phyloP scores from a whole-genome alignment of 2,113 vertebrate genomes.

The Saguinus imperator region DNA sequence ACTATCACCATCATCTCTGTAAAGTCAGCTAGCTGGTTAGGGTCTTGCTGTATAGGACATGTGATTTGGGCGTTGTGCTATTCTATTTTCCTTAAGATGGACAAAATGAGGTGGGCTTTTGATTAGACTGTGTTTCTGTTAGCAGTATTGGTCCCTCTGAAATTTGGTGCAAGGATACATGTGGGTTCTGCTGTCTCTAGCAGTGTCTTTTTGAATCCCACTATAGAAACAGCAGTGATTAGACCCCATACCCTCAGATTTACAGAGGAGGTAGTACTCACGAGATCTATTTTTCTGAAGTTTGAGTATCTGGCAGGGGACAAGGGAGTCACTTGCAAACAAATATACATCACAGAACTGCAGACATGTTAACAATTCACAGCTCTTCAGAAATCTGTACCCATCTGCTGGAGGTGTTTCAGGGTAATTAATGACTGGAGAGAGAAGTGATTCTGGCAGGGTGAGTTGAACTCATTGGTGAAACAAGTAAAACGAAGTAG shows the following conservation, averaged over 20 bases:
- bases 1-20: neutral
- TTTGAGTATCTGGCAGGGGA: conserved; percentile 11
- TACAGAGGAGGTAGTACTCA: neutral
- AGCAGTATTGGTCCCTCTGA: neutral
- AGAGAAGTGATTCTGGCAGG: conserved; percentile 16
- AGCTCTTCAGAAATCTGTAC: neutral
- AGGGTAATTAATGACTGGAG: neutral
- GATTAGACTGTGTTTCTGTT: neutral
- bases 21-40: neutral
- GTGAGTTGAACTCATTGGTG: conserved; percentile 23
- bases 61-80: neutral
- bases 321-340: neutral
- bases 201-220: neutral
- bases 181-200: neutral
- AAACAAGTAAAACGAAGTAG: neutral
- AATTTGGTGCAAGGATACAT: neutral
- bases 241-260: neutral
- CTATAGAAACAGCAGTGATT: neutral
- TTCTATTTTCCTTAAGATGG: neutral
- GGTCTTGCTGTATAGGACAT: neutral
- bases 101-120: neutral
- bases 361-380: neutral
- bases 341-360: neutral
- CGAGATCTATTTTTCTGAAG: neutral
- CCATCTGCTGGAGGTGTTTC: neutral